Evolutionary conservation across 2,888 invertebrate species (phyloP), one percentile per base, ranked within the genome.

Genomic region (Schizotus pectinicornis): DNA sequence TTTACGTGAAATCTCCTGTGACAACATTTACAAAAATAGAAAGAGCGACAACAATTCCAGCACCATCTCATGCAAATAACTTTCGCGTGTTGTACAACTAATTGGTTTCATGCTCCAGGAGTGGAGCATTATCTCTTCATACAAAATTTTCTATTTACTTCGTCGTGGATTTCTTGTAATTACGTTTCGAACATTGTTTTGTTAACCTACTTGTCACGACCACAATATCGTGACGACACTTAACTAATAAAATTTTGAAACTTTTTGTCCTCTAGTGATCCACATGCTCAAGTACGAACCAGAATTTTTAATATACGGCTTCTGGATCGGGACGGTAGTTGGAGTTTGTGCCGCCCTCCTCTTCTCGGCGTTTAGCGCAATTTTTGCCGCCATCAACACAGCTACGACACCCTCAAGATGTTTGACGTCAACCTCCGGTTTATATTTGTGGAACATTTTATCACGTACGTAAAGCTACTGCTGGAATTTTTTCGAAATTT

Each of bases 311-410:
- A 83, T 84, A 54, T 88, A 87, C 73, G 85, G 86, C 22, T 85
- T 92, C 22, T 94, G 93, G 93, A 82, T 91, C 41, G 86, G 88
- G 14, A 89, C 90, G 0, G 84, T 93, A 0, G 84, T 86, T 0
- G 84, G 88, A 60, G 83, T 91, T 6, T 86, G 86, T 7, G 84
- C 87, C 0, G 89, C 89, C 13, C 80, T 94, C 43, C 79, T 90
- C 13, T 88, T 91, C 61, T 84, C 89, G 0, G 86, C 86, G 51
- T 81, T 90, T 0, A 85, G 87, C 1, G 88, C 90, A 42, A 83
- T 91, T 34, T 88, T 94, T 67, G 89, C 93, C 0, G 88, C 92
- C 8, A 81, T 93, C 52, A 93, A 92, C 67, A 89, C 92, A 0
- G 91, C 91, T 7, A 90, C 90, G 1, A 87, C 88, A 1, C 88